Conservation (phyloP, 2,797 vertebrate species). For the Sandelia bainsii region DNA sequence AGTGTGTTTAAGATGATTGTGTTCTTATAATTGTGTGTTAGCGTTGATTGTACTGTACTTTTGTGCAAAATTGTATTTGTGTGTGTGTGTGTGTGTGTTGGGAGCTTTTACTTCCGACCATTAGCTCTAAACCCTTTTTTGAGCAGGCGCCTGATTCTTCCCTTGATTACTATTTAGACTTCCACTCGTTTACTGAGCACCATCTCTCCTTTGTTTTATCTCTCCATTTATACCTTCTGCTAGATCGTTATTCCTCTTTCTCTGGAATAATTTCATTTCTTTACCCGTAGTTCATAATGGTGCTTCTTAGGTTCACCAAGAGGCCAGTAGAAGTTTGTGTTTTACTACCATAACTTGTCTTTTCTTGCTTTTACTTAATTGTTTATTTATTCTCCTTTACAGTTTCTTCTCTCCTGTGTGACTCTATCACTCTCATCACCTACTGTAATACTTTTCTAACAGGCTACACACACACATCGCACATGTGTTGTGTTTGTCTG, state of each 20-base stretch:
- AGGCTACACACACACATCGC: not conserved
- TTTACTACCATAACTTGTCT: not conserved
- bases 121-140: slow-evolving; percentile 87
- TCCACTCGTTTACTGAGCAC: slow-evolving; percentile 64
- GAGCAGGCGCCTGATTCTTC: slow-evolving; percentile 94
- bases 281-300: slow-evolving; percentile 38
- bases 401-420: slow-evolving; percentile 72
- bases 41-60: slow-evolving; percentile 45
- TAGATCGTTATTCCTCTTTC: slow-evolving; percentile 62
- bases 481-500: not conserved
- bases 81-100: slow-evolving; percentile 69
- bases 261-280: slow-evolving; percentile 62
- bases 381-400: not conserved
- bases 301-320: slow-evolving; percentile 67
- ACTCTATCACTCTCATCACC: slow-evolving; percentile 72
- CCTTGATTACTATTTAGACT: slow-evolving; percentile 95
- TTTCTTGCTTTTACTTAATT: not conserved
- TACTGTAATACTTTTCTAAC: not conserved
- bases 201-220: slow-evolving; percentile 74
- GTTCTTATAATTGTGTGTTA: slow-evolving; percentile 44
- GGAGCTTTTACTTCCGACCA: slow-evolving; percentile 85
- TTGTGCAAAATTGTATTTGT: slow-evolving; percentile 50
- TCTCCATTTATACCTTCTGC: slow-evolving; percentile 68
- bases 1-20: slow-evolving; percentile 69
- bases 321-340: slow-evolving; percentile 59